A percentile compares a stretch with the other conserved stretches of the same genome.
These are phyloP conservation scores for Apomyelois bistriatella DNA, from an alignment of 2,888 invertebrate genomes.

Conservation along the genomic window DNA sequence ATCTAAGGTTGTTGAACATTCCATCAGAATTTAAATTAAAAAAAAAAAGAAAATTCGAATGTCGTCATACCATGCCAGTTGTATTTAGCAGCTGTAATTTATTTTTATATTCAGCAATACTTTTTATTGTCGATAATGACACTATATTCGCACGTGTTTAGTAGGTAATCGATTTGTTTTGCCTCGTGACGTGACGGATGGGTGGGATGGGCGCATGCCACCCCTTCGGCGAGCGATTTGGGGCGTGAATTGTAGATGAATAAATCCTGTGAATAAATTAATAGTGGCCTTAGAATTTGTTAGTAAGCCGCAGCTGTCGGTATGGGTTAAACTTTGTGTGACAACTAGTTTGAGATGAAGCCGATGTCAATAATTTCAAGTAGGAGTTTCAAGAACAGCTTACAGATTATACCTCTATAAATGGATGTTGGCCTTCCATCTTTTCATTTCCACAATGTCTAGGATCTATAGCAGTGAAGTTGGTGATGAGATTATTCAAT, in stretches of 20 bases:
- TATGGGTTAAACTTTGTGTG: slow-evolving; percentile 40
- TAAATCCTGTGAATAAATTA: slow-evolving; percentile 72
- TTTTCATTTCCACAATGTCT: no score
- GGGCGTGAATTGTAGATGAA: slow-evolving; percentile 78
- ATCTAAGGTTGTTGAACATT: no score
- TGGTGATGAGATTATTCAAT: no score
- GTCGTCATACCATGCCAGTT: no score
- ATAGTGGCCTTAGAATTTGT: slow-evolving; percentile 51
- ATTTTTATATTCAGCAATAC: neutral
- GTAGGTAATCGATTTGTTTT: slow-evolving; percentile 70
- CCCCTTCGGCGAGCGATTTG: slow-evolving; percentile 48
- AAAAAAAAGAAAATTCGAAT: no score
- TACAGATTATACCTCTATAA: no score
- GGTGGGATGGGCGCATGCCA: slow-evolving; percentile 45
- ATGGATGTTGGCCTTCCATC: no score
- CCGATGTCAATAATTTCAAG: neutral
- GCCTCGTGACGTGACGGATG: slow-evolving; percentile 71
- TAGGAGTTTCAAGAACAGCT: no score
- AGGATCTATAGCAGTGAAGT: no score
- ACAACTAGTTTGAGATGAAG: neutral
- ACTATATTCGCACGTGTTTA: slow-evolving; percentile 49
- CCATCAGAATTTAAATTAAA: no score
- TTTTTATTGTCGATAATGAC: slow-evolving; percentile 34
- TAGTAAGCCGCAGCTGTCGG: slow-evolving; percentile 62
- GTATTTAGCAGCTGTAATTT: slow-evolving; percentile 14